A percentile compares a stretch with the other conserved stretches of the same genome.
These are phyloP conservation scores for Marronus borbonicus DNA, from an alignment of 2,888 invertebrate genomes.

Conservation along the genomic window DNA sequence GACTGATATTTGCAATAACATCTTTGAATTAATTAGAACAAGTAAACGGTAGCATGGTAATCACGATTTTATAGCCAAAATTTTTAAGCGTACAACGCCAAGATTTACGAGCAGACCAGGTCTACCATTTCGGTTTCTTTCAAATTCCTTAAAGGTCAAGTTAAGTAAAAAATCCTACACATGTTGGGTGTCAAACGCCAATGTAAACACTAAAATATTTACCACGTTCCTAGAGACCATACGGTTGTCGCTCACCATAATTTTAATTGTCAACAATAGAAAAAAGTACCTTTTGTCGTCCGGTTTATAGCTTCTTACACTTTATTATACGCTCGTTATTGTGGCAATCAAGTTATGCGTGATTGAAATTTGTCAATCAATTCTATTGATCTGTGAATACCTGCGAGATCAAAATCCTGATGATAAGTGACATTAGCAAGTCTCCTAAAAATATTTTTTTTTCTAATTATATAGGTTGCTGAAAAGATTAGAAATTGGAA, in stretches of 20 bases:
- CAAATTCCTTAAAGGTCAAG: conserved; percentile 47
- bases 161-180: conserved; percentile 44
- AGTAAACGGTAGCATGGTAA: too few species aligned
- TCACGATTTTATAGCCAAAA: neutral
- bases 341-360: conserved; percentile 23
- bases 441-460: too few species aligned
- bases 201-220: conserved; percentile 52
- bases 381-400: conserved; percentile 6
- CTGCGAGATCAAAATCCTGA: neutral
- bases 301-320: conserved; percentile 42
- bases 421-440: neutral
- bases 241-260: conserved; percentile 46
- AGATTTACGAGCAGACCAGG: neutral
- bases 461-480: too few species aligned
- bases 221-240: conserved; percentile 45
- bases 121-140: conserved; percentile 37
- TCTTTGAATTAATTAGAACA: too few species aligned
- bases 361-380: conserved; percentile 37
- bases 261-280: conserved; percentile 51
- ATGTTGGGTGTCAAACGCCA: conserved; percentile 53
- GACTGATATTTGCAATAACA: too few species aligned
- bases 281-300: conserved; percentile 56
- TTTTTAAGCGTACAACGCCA: neutral
- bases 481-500: too few species aligned
- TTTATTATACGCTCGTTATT: conserved; percentile 30